Conservation (phyloP, 2,113 vertebrate species). For the Lipophrys pholis region DNA sequence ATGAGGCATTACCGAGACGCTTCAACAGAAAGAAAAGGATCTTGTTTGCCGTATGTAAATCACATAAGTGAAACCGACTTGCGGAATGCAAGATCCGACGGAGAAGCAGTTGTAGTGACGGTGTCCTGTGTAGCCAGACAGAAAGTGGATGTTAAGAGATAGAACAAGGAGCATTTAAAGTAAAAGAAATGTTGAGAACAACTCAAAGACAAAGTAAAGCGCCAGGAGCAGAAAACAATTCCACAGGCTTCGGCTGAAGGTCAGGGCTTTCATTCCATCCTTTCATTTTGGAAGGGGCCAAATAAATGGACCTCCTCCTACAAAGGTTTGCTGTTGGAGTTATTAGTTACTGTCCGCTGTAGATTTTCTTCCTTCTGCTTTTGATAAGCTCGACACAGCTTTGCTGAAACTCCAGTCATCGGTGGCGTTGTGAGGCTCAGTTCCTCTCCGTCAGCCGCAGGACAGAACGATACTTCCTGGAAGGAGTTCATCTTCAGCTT, state of each 20-base stretch:
- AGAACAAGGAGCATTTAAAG: conserved; percentile 58
- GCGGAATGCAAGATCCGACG: conserved; percentile 5
- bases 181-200: conserved; percentile 51
- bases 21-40: not conserved
- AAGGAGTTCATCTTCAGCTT: too few species aligned
- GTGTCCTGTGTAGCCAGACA: not conserved
- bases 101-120: not conserved
- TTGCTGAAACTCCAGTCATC: conserved; percentile 12
- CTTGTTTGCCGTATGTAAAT: conserved; percentile 22
- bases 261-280: conserved; percentile 65
- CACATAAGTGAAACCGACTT: conserved; percentile 25
- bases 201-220: conserved; percentile 55
- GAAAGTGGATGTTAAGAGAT: conserved; percentile 44
- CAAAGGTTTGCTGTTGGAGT: conserved; percentile 48
- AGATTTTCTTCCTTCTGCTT: conserved; percentile 6
- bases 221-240: conserved; percentile 62
- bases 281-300: conserved; percentile 44
- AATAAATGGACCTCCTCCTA: conserved; percentile 52
- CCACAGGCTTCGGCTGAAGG: conserved; percentile 58
- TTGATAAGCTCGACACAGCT: conserved; percentile 21
- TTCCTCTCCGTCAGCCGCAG: too few species aligned
- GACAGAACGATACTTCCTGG: too few species aligned
- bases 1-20: conserved; percentile 2
- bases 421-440: too few species aligned
- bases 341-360: conserved; percentile 53